phyloP scores from a whole-genome alignment of 1,140 invertebrate genomes.

The Zaprionus kolodkinae region DNA sequence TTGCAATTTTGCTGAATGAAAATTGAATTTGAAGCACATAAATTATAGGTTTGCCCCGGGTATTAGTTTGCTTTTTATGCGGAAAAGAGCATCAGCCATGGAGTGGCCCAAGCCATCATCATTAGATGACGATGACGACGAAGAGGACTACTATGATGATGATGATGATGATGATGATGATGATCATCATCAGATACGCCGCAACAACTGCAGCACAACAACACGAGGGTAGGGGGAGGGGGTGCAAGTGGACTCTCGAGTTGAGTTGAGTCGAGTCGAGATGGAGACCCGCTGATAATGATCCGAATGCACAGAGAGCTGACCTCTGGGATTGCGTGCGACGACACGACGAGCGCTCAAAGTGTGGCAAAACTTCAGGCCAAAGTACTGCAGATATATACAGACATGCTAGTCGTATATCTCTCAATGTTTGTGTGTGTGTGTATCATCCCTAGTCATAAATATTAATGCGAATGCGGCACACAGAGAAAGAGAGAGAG shows the following conservation, averaged over 20 bases:
- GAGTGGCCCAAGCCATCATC: slow-evolving; percentile 49
- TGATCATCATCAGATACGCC: slow-evolving; percentile 42
- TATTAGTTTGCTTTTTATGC: slow-evolving; percentile 71
- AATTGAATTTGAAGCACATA: slow-evolving; percentile 79
- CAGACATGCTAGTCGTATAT: slow-evolving; percentile 6
- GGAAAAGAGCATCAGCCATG: slow-evolving; percentile 49
- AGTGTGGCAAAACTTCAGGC: slow-evolving; percentile 56
- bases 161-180: slow-evolving; percentile 35
- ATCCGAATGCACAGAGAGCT: slow-evolving; percentile 18
- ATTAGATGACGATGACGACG: slow-evolving; percentile 42
- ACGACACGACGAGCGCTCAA: slow-evolving; percentile 42
- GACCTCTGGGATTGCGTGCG: slow-evolving; percentile 54
- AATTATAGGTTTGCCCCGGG: slow-evolving; percentile 72
- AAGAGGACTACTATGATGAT: background rate
- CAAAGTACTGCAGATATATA: background rate
- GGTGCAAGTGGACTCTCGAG: background rate
- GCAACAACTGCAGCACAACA: slow-evolving; percentile 19
- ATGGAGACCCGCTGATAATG: slow-evolving; percentile 50
- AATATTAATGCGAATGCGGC: slow-evolving; percentile 66
- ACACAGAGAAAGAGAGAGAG: slow-evolving; percentile 18
- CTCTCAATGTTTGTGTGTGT: background rate
- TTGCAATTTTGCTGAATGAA: slow-evolving; percentile 76
- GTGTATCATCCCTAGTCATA: slow-evolving; percentile 64
- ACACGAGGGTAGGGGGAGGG: background rate
- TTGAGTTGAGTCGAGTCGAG: slow-evolving; percentile 29